These are phyloP conservation scores for Streptopelia turtur DNA, from an alignment of 2,797 vertebrate genomes.

Conservation along the genomic window DNA sequence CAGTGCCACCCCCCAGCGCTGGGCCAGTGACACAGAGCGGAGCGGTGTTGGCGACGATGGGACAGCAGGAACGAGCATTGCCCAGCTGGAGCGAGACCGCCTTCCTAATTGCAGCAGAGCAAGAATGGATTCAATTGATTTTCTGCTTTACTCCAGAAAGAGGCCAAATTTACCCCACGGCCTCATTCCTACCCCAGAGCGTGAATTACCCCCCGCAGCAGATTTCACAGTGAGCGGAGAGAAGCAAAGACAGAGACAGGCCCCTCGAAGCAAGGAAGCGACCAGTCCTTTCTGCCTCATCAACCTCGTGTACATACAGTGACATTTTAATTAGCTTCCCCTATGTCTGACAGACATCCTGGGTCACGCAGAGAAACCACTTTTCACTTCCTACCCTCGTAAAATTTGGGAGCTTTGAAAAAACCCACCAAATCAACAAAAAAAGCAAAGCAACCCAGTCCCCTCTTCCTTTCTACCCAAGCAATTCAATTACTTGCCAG, in stretches of 20 bases:
- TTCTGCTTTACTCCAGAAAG: neutral
- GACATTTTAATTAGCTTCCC: conserved; percentile 80
- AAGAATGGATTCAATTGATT: conserved; percentile 23
- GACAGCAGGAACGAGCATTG: neutral
- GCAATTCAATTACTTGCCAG: conserved; percentile 80
- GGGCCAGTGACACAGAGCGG: accelerated
- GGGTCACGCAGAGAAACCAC: neutral
- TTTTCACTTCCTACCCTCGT: neutral
- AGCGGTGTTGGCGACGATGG: neutral
- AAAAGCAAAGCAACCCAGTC: neutral
- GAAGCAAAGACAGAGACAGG: conserved; percentile 4
- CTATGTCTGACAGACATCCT: conserved; percentile 67
- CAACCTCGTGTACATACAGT: conserved; percentile 13
- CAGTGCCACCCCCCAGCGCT: neutral
- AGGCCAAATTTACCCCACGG: conserved; percentile 1
- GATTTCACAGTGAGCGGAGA: neutral
- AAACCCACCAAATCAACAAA: neutral
- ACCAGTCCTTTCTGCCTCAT: conserved; percentile 26
- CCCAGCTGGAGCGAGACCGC: conserved; percentile 13
- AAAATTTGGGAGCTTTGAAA: neutral
- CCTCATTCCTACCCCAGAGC: neutral
- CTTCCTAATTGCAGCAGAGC: neutral
- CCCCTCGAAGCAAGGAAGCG: neutral
- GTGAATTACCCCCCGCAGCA: neutral
- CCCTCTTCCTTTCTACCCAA: conserved; percentile 9